Conservation (phyloP, 37 sponge, comb jelly and placozoan genomes). For the Chondrilla cf. caribensis region DNA sequence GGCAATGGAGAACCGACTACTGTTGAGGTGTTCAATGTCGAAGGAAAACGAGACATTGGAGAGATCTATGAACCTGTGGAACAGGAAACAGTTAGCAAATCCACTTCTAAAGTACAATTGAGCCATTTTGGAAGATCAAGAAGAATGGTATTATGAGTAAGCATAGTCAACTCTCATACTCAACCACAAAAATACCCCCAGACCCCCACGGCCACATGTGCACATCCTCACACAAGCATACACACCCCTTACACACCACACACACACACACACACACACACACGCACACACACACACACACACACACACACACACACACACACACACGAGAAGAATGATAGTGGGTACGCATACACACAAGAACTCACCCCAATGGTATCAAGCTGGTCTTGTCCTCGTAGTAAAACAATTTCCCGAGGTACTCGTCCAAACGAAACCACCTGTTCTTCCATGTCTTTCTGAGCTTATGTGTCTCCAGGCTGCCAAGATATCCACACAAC, state of each 20-base stretch:
- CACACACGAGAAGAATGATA: no score
- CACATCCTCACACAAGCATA: no score
- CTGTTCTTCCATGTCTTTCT: slow-evolving; percentile 2
- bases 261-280: no score
- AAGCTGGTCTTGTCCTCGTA: neutral
- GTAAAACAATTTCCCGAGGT: neutral
- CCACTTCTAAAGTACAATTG: neutral
- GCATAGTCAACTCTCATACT: no score
- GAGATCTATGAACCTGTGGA: neutral
- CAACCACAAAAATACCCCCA: no score
- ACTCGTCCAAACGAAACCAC: slow-evolving; percentile 1
- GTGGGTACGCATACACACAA: no score
- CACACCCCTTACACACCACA: no score
- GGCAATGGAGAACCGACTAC: neutral
- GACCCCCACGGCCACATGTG: no score
- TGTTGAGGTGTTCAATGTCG: neutral
- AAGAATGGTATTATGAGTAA: no score
- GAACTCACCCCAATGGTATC: neutral
- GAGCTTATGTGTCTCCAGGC: neutral
- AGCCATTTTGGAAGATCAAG: no score
- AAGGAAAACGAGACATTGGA: neutral
- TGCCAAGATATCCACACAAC: slow-evolving; percentile 6
- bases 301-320: no score
- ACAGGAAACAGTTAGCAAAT: neutral
- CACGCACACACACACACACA: no score